Evolutionary conservation across 53 echinoderm and acorn worm species (phyloP), one percentile per base, ranked within the genome.

Genomic region (Holothuria leucospilota): DNA sequence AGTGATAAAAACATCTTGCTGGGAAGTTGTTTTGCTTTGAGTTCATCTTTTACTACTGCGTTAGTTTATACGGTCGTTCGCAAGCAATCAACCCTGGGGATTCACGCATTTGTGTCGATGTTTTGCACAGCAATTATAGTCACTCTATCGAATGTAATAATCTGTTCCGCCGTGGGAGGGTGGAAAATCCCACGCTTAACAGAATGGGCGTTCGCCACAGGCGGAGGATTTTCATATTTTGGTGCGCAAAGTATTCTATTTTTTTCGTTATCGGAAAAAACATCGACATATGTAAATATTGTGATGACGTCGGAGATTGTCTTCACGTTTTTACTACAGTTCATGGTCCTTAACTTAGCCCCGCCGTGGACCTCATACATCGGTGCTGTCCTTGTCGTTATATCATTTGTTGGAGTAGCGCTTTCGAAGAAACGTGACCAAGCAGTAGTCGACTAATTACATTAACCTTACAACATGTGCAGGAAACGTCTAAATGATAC

Each of bases 311-410:
- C 59, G 0, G 53, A 80, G 27, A 15, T 80, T 21, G 60, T 80
- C 8, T 27, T 59, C 21, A 59, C 80, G 16, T 80, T 80, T 29
- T 21, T 80, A 20, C 15, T 80, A 21, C 80, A 80, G 21, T 29
- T 80, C 7, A 39, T 80, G 9, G 8, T 59, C 8, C 56, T 60
- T 16, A 34, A 59, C 6, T 21, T 27, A 26, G 27, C 34, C 11
- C 80, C 80, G 2, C 29, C 18, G 6, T 80, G 80, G 80, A 80
- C 80, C 8, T 80, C 80, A 10, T 23, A 21, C 16, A 2, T 80
- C 16, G 80, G 80, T 11, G 59, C 61, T 13, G 16, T 59, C 1
- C 21, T 80, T 16, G 61, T 80, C 28, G 24, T 62, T 28, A 15
- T 29, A 14, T 29, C 80, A 20, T 80, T 59, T 62, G 20, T 80